Percentiles rank a stretch among this genome's conserved stretches.
Evolutionary conservation across 2,888 invertebrate species (phyloP).

Genomic region (Lottia scabra): DNA sequence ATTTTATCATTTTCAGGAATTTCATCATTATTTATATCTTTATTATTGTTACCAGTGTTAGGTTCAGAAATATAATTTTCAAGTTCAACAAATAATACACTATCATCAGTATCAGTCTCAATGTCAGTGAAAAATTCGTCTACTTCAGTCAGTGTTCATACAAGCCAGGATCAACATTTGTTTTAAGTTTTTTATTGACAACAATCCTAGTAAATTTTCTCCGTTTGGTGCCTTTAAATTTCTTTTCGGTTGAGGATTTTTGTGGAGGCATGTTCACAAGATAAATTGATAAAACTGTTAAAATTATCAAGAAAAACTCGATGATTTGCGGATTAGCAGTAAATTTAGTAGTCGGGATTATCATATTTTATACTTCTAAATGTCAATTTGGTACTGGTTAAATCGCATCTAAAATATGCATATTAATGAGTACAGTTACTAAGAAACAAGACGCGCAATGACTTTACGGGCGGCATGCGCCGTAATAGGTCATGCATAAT

Average conservation of each 20-base stretch:
- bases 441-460: background rate
- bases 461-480: background rate
- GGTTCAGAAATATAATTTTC: background rate
- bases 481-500: background rate
- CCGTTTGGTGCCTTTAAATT: background rate
- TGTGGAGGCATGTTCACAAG: background rate
- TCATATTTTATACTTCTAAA: background rate
- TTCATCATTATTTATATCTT: too few species aligned
- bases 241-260: background rate
- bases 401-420: too few species aligned
- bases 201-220: background rate
- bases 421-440: too few species aligned
- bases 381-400: too few species aligned
- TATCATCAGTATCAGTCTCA: background rate
- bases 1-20: background rate
- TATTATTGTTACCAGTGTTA: background rate
- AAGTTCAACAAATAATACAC: background rate
- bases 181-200: background rate
- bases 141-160: background rate
- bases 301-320: background rate
- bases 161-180: background rate
- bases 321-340: background rate
- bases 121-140: too few species aligned
- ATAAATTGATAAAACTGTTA: background rate
- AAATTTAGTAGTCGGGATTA: background rate